Evolutionary conservation across 1,140 invertebrate species (phyloP).

Genomic region (Yoshiicerus persimilis): DNA sequence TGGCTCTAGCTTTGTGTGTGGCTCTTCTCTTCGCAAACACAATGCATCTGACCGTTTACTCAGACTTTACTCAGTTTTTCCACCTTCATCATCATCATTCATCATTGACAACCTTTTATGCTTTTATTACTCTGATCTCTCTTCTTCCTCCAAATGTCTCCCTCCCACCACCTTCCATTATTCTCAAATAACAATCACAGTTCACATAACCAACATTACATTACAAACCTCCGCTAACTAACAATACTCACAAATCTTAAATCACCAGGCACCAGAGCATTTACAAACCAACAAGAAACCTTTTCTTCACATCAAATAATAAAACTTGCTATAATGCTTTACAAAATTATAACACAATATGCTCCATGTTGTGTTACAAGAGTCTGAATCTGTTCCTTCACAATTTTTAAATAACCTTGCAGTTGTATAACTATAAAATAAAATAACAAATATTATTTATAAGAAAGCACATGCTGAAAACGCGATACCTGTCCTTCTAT

Average conservation of each 20-base stretch:
- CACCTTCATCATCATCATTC: constrained; percentile 35
- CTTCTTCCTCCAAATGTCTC: background rate
- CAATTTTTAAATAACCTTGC: too few relatives aligned
- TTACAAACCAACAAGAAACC: background rate
- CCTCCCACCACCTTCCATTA: background rate
- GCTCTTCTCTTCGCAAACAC: background rate
- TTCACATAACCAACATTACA: background rate
- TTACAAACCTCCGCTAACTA: background rate
- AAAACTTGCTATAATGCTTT: too few relatives aligned
- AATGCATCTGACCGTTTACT: background rate
- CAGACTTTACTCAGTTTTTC: background rate
- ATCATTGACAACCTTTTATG: constrained; percentile 30
- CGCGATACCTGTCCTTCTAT: too few relatives aligned
- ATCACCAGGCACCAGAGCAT: background rate
- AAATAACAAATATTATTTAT: too few relatives aligned
- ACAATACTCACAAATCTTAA: background rate
- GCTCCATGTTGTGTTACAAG: too few relatives aligned
- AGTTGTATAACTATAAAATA: too few relatives aligned
- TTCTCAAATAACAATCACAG: background rate
- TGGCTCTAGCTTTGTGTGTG: background rate
- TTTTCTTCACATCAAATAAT: too few relatives aligned
- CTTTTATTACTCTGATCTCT: background rate
- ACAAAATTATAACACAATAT: too few relatives aligned
- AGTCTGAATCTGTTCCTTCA: too few relatives aligned
- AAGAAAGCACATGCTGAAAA: too few relatives aligned